Conservation (phyloP, 2,888 invertebrate species). For the Trachelus troglodyta region DNA sequence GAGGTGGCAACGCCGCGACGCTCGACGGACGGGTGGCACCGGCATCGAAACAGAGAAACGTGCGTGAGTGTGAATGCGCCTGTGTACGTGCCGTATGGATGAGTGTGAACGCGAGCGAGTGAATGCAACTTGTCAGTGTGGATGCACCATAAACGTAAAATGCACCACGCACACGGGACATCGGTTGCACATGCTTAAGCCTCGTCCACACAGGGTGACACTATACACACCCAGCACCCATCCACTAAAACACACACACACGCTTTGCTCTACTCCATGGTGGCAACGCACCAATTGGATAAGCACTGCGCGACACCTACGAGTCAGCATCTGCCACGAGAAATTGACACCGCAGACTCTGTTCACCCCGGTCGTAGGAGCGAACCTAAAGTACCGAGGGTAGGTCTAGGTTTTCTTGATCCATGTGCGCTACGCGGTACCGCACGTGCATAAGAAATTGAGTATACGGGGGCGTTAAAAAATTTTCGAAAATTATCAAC, state of each 20-base stretch:
- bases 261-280: not conserved
- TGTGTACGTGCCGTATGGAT: not conserved
- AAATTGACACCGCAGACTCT: not conserved
- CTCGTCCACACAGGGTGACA: no score
- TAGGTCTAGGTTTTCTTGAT: not conserved
- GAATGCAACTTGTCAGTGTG: not conserved
- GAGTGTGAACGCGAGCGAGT: not conserved
- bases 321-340: not conserved
- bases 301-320: constrained; percentile 5
- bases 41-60: not conserved
- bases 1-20: constrained; percentile 59
- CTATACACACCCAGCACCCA: not conserved
- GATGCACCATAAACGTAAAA: not conserved
- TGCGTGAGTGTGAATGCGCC: not conserved
- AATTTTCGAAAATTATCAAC: no score
- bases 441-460: no score
- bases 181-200: no score
- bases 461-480: no score
- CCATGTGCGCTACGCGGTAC: not conserved
- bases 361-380: not conserved
- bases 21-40: constrained; percentile 39
- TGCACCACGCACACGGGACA: no score
- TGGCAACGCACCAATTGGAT: not conserved
- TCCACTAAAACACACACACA: not conserved
- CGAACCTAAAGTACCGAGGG: not conserved